phyloP scores from a whole-genome alignment of 1,140 invertebrate species.

The Papilio machaon region DNA sequence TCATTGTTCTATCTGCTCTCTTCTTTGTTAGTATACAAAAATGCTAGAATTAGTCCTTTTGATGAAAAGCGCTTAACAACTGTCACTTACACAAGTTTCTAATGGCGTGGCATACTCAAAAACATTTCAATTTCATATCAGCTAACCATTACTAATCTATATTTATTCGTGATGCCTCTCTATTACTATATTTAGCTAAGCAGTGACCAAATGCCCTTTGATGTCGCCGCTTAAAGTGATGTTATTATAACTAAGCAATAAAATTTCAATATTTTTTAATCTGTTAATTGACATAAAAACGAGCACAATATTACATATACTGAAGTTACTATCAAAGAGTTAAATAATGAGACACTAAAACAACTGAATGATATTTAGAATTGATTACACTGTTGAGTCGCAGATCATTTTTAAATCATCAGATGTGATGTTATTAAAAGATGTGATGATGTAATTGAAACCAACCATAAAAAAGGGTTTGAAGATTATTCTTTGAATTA shows the following conservation, averaged over 20 bases:
- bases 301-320: too few species aligned
- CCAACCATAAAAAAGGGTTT: too few species aligned
- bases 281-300: too few species aligned
- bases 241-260: neutral
- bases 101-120: neutral
- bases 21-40: neutral
- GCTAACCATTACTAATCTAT: neutral
- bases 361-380: too few species aligned
- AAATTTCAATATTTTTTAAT: too few species aligned
- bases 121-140: neutral
- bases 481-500: neutral
- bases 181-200: slow-evolving; percentile 20
- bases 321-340: too few species aligned
- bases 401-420: too few species aligned
- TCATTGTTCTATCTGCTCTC: neutral
- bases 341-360: too few species aligned
- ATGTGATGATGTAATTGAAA: too few species aligned
- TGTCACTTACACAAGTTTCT: neutral
- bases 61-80: neutral
- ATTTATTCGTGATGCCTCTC: neutral
- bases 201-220: slow-evolving; percentile 18
- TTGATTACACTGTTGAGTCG: too few species aligned
- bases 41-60: neutral
- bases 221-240: neutral
- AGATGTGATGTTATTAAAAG: too few species aligned